phyloP scores from a whole-genome alignment of 2,113 vertebrate species.

The Plectropomus leopardus region DNA sequence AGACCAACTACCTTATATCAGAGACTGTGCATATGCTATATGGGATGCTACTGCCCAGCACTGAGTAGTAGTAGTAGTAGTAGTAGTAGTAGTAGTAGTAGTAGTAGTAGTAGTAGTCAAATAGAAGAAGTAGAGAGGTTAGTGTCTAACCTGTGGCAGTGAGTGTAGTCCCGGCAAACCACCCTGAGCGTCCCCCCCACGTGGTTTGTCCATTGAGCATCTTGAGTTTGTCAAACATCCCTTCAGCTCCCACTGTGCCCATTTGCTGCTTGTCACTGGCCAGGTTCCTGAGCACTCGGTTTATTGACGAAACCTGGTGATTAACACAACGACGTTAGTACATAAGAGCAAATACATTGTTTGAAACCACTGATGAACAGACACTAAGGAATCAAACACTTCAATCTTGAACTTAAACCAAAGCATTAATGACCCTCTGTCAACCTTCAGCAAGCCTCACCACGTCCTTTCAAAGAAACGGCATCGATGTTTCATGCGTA shows the following conservation, averaged over 20 bases:
- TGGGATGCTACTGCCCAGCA: too few species aligned
- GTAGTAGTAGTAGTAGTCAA: not conserved
- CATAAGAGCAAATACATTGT: not conserved
- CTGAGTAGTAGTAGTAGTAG: too few species aligned
- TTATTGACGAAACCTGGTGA: constrained; percentile 97
- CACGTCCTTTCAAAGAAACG: not conserved
- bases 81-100: not conserved
- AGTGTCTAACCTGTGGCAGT: constrained; percentile 88
- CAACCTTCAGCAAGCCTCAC: not conserved
- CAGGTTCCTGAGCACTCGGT: constrained; percentile 99
- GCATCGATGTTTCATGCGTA: too few species aligned
- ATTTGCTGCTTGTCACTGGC: constrained; percentile 99
- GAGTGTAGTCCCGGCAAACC: constrained; percentile 95
- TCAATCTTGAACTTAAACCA: not conserved
- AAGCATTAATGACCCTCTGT: not conserved
- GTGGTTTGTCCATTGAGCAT: constrained; percentile 96
- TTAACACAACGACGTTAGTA: constrained; percentile 48
- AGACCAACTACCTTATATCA: too few species aligned
- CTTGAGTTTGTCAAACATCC: constrained; percentile 99
- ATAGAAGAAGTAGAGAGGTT: not conserved
- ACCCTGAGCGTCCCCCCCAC: constrained; percentile 95
- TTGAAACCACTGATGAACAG: not conserved
- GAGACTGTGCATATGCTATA: too few species aligned
- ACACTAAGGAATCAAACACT: not conserved
- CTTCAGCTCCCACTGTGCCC: constrained; percentile 95